Evolutionary conservation across 1,140 invertebrate genomes (phyloP).

Genomic region (Asobara japonica): DNA sequence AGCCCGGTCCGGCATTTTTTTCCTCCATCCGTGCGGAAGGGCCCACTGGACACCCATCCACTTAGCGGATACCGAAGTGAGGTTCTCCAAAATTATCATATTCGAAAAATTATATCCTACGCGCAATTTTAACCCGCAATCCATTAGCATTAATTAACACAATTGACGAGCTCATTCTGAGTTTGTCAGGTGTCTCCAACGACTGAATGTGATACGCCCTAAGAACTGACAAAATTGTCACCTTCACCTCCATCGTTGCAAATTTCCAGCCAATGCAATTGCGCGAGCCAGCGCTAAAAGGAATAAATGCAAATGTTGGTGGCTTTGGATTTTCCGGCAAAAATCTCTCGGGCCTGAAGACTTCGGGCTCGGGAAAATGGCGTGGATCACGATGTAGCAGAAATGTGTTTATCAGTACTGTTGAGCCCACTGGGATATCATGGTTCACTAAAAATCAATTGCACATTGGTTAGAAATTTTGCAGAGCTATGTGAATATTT

Average conservation of each 20-base stretch:
- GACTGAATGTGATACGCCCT: conserved; percentile 65
- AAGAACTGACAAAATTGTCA: conserved; percentile 67
- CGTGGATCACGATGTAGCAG: conserved; percentile 69
- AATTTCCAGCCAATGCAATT: conserved; percentile 68
- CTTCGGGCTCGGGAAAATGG: conserved; percentile 71
- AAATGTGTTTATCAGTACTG: conserved; percentile 53
- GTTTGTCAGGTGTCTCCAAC: conserved; percentile 45
- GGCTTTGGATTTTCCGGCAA: conserved; percentile 59
- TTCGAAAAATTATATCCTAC: conserved; percentile 29
- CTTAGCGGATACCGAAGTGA: background rate
- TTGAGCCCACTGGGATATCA: conserved; percentile 52
- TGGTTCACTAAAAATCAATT: conserved; percentile 47
- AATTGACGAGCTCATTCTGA: conserved; percentile 48
- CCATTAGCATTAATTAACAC: conserved; percentile 52
- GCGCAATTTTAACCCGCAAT: conserved; percentile 48
- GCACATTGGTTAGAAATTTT: background rate
- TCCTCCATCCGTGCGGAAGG: background rate
- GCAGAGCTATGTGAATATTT: too few species aligned
- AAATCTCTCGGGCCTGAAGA: conserved; percentile 73
- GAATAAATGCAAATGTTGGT: conserved; percentile 68
- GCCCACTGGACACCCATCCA: too few species aligned
- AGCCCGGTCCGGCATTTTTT: too few species aligned
- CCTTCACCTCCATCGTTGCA: conserved; percentile 71
- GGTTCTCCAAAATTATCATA: background rate
- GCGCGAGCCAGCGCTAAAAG: conserved; percentile 71